Base-by-base conservation (phyloP, 1,140 invertebrate genomes). In the Pseudachorutes palmiensis region DNA sequence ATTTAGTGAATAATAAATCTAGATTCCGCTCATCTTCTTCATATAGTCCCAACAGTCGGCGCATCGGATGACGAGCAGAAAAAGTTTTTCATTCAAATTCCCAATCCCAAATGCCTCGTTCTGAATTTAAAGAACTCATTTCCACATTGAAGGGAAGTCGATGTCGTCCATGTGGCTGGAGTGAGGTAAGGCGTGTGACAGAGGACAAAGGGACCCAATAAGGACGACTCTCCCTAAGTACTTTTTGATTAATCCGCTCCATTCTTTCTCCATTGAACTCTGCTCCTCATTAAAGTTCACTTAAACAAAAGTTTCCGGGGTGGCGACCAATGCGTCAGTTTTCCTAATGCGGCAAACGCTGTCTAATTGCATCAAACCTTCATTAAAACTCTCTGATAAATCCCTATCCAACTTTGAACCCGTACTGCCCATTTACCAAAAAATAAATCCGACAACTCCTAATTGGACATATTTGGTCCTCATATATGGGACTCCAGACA, bases 1-100 rank as follows among this genome's bases (percentile, higher is more conserved):
- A 55, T 55, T 55, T 55, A 55, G 51, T 55, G 51, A 55, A 55
- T 55, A 55, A 55, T 55, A 55, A 55, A 55, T 55, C 51, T 55
- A 55, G 51, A 55, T 55, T 55, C 51, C 5, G 12, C 51, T 55
- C 51, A 55, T 55, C 12, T 55, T 22, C 19, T 19, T 12, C 24
- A 55, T 55, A 19, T 19, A 19, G 9, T 55, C 24, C 24, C 51
- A 9, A 5, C 36, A n/a, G n/a, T n/a, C n/a, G n/a, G n/a, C n/a
- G n/a, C n/a, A n/a, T n/a, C n/a, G n/a, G 14, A 55, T 14, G 51
- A 55, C 5, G 5, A n/a, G n/a, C 51, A 19, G 5, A 55, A 55
- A 55, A 55, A 55, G 9, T 55, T 55, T 55, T 26, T 55, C 24
- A 55, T 55, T 55, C 51, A 55, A 55, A 55, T 55, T 55, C 51